Evolutionary conservation across 2,888 invertebrate genomes (phyloP).

Genomic region (Gonocerus acuteangulatus): DNA sequence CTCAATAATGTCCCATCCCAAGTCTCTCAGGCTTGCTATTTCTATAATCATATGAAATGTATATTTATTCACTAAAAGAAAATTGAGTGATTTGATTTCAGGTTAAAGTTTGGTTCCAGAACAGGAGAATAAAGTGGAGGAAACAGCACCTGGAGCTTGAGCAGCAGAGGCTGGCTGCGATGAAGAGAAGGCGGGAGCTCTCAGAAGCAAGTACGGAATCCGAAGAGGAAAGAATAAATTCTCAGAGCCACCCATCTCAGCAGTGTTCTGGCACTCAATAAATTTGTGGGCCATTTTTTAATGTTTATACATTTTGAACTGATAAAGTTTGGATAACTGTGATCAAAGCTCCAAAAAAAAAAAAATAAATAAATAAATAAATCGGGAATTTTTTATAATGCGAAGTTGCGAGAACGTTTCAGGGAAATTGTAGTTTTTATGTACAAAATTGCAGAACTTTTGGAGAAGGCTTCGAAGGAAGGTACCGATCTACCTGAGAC

Average conservation of each 20-base stretch:
- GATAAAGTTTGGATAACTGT: conserved; percentile 7
- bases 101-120: conserved; percentile 90
- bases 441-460: no score
- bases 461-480: no score
- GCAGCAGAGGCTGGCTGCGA: conserved; percentile 70
- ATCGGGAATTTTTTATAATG: background rate
- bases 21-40: no score
- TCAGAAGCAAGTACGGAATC: conserved; percentile 32
- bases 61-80: background rate
- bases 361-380: background rate
- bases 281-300: background rate
- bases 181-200: conserved; percentile 45
- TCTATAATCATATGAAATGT: no score
- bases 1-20: no score
- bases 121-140: conserved; percentile 89
- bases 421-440: no score
- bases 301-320: conserved; percentile 4
- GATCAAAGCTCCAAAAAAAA: conserved; percentile 9
- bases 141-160: conserved; percentile 90
- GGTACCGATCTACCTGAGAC: no score
- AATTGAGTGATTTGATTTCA: conserved; percentile 42
- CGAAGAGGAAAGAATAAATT: conserved; percentile 28
- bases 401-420: no score
- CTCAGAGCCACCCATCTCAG: background rate
- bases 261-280: conserved; percentile 13